These are phyloP conservation scores for Phoxinus phoxinus DNA, from an alignment of 2,113 vertebrate genomes.

Conservation along the genomic window DNA sequence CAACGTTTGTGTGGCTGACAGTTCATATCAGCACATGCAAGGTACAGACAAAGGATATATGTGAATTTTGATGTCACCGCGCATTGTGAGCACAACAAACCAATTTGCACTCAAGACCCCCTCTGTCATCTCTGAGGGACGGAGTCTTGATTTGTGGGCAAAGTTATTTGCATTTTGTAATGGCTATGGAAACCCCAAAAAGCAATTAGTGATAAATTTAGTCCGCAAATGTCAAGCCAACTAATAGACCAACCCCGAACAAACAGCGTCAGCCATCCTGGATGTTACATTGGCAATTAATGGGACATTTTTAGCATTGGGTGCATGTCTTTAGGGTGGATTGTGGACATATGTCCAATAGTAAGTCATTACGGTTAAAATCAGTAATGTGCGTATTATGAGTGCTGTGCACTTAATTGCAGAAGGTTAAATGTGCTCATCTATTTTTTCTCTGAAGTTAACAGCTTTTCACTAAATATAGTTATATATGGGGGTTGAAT, in stretches of 20 bases:
- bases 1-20: slow-evolving; percentile 6
- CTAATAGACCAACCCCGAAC: slow-evolving; percentile 59
- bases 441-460: background rate
- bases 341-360: slow-evolving; percentile 40
- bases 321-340: slow-evolving; percentile 55
- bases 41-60: slow-evolving; percentile 38
- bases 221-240: slow-evolving; percentile 66
- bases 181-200: slow-evolving; percentile 37
- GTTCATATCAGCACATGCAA: slow-evolving; percentile 47
- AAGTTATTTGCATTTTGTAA: slow-evolving; percentile 40
- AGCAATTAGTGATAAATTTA: slow-evolving; percentile 62
- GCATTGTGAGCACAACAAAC: slow-evolving; percentile 50
- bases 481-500: no score
- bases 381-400: background rate
- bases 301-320: slow-evolving; percentile 61
- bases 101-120: slow-evolving; percentile 31
- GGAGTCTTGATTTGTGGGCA: background rate
- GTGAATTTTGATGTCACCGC: slow-evolving; percentile 39
- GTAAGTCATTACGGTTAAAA: slow-evolving; percentile 32
- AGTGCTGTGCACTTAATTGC: background rate
- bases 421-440: background rate
- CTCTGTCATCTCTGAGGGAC: slow-evolving; percentile 3
- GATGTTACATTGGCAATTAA: slow-evolving; percentile 66
- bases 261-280: slow-evolving; percentile 47
- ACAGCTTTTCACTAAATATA: background rate